Base-by-base conservation (phyloP, 2,797 vertebrate species). In the Pampus argenteus region DNA sequence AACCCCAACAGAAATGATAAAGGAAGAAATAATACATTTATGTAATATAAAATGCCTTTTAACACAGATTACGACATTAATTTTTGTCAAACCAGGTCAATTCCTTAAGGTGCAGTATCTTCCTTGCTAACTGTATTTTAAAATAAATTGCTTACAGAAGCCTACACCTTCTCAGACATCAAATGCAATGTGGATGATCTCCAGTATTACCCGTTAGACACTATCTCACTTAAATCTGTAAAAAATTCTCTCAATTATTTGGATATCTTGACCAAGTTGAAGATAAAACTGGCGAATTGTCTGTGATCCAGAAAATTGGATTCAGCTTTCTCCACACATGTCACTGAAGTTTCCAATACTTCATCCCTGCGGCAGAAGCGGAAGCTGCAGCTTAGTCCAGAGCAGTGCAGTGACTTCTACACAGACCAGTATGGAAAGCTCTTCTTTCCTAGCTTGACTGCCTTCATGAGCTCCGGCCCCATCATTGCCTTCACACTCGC, bases 391-490 rank as follows among this genome's bases (percentile, higher is more conserved):
- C 87, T 99, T 13, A 98, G 96, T 86, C 97, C 96, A 57, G 97
- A 99, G 81, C 95, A 98, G 64, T 98, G 98, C 83, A 96, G 96
- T 82, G 97, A 98, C 85, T 98, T 99, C 79, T 99, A 99, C 15
- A 94, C 95, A 29, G 95, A 98, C 38, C 95, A 96, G 2, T 97
- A 97, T 76, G 97, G 97, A 59, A 98, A 95, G 83, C 76, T 92
- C 72, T 95, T 93, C 87, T 99, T 98, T 68, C 96, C 97, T 44
- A 97, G 95, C 76, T 86, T 99, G 88, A 97, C 96, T 22, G 96
- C 95, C 38, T 99, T 96, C 79, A 98, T 99, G 97, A 98, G 97
- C 88, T 99, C 98, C 56, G 97, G 97, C 49, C 96, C 97, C 42
- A 86, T 96, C 48, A 52, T 96, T 69, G 96, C 95, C 20, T 83